These are phyloP conservation scores for Pitangus sulphuratus DNA, from an alignment of 2,797 vertebrate genomes.

Conservation along the genomic window DNA sequence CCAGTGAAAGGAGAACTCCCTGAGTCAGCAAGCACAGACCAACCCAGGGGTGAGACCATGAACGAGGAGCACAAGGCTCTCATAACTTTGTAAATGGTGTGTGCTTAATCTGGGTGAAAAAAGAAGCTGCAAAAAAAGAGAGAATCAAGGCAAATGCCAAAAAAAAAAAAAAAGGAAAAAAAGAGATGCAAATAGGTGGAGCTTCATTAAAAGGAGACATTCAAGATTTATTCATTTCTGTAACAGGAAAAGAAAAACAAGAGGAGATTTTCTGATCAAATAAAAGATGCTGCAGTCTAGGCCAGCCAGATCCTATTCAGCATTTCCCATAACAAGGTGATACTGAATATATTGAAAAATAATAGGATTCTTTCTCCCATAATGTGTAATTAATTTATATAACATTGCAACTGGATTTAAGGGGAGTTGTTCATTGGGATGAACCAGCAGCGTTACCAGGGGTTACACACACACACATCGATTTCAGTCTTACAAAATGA, in stretches of 20 bases:
- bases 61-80: neutral
- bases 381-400: neutral
- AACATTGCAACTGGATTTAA: neutral
- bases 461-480: fast-evolving
- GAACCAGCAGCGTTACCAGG: neutral
- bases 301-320: neutral
- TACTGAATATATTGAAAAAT: neutral
- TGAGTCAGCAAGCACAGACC: neutral
- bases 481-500: neutral
- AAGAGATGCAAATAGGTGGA: neutral
- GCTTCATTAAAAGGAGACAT: neutral
- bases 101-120: neutral
- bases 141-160: neutral
- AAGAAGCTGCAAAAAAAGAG: neutral
- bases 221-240: neutral
- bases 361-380: neutral
- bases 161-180: neutral
- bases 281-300: neutral
- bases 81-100: neutral
- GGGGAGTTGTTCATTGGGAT: neutral
- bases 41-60: neutral
- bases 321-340: neutral
- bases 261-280: neutral
- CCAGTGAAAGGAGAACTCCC: neutral
- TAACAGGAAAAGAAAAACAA: neutral